Evolutionary conservation across 64 coral and sea anemone species (phyloP).

Genomic region (Orbicella faveolata): DNA sequence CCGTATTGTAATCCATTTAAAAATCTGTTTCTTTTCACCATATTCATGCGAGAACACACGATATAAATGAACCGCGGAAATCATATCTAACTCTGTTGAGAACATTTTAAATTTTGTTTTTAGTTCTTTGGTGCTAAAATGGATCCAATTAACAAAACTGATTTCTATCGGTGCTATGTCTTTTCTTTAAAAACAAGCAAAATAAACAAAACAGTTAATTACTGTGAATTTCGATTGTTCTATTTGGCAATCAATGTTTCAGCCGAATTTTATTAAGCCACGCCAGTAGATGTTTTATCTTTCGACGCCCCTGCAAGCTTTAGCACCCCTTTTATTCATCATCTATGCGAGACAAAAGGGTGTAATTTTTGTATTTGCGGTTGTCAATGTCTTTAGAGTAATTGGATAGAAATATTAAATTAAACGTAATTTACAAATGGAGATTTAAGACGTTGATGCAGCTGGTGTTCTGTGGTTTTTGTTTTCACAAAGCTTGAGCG

Average conservation of each 20-base stretch:
- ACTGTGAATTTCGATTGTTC: background rate
- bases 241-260: background rate
- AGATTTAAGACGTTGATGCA: background rate
- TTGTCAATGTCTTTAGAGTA: background rate
- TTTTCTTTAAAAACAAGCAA: background rate
- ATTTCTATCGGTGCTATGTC: background rate
- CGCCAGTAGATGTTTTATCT: background rate
- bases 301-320: background rate
- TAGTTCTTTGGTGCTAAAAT: background rate
- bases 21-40: background rate
- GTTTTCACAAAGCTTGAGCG: background rate
- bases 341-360: background rate
- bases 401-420: conserved; percentile 35
- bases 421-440: background rate
- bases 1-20: background rate
- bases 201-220: conserved; percentile 3
- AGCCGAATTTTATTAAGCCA: background rate
- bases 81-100: background rate
- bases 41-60: background rate
- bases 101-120: background rate
- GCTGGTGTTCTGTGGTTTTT: background rate
- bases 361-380: conserved; percentile 1
- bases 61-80: background rate
- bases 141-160: background rate
- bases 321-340: background rate